phyloP scores from a whole-genome alignment of 2,113 vertebrate genomes.

The Albula goreensis region DNA sequence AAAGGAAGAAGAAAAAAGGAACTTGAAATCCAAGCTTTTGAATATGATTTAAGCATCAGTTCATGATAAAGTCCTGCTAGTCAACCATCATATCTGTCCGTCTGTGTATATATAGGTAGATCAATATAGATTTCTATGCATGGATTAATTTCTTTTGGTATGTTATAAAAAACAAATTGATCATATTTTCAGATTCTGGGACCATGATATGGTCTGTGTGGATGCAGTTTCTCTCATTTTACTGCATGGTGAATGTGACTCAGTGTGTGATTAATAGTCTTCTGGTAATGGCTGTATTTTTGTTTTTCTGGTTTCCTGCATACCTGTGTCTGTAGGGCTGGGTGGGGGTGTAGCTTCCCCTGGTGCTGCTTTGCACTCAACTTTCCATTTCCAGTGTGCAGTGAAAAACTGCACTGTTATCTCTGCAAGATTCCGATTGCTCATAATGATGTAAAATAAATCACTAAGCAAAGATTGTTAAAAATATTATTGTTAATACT shows the following conservation, averaged over 20 bases:
- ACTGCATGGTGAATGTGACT: background rate
- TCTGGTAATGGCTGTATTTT: background rate
- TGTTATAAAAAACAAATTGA: too few species aligned
- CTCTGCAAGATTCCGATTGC: slow-evolving; percentile 13
- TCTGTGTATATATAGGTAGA: too few species aligned
- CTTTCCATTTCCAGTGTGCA: slow-evolving; percentile 17
- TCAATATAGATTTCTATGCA: too few species aligned
- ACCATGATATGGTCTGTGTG: background rate
- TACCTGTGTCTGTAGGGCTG: background rate
- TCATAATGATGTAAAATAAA: slow-evolving; percentile 21
- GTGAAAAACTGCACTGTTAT: slow-evolving; percentile 12
- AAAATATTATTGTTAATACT: slow-evolving; percentile 7
- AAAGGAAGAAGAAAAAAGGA: background rate
- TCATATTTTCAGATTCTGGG: too few species aligned
- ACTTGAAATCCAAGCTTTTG: too few species aligned
- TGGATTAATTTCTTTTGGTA: too few species aligned
- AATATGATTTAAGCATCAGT: background rate
- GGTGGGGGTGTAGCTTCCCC: background rate
- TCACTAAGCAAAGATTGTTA: background rate
- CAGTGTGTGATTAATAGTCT: background rate
- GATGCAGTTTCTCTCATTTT: background rate
- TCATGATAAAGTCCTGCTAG: too few species aligned
- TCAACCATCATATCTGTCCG: too few species aligned
- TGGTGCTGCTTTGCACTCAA: background rate
- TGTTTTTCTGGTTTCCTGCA: background rate